Percentiles rank a stretch among this genome's conserved stretches.
phyloP scores from a whole-genome alignment of 1,140 invertebrate genomes.

The Eubasilissa regina region DNA sequence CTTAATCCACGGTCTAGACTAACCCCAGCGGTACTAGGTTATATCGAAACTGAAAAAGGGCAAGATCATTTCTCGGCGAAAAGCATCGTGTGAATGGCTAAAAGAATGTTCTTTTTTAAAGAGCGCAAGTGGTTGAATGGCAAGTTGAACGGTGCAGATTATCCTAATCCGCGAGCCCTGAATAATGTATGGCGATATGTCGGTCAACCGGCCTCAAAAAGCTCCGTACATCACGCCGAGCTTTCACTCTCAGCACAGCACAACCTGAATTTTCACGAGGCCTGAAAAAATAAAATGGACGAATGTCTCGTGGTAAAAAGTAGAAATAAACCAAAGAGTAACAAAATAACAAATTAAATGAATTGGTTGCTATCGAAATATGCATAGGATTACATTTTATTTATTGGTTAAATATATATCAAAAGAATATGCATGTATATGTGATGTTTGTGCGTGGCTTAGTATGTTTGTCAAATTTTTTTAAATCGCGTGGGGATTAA shows the following conservation, averaged over 20 bases:
- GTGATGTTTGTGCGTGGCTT: no score
- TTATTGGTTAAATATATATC: no score
- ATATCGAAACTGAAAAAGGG: not conserved
- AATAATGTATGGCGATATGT: constrained; percentile 25
- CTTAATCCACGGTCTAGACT: constrained; percentile 24
- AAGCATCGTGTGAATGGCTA: not conserved
- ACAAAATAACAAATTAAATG: no score
- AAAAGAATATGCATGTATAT: no score
- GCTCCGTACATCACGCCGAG: constrained; percentile 14
- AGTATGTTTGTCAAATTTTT: no score
- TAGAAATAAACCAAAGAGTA: no score
- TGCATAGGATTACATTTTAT: no score
- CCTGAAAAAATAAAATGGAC: constrained; percentile 4
- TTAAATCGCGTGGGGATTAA: no score
- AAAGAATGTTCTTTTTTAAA: not conserved
- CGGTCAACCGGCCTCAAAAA: constrained; percentile 17
- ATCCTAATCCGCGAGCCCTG: not conserved
- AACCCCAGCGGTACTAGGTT: not conserved
- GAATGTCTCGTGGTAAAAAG: no score
- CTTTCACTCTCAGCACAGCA: constrained; percentile 1
- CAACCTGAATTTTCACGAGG: not conserved
- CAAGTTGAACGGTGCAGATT: not conserved
- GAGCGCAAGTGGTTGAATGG: not conserved
- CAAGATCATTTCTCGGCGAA: not conserved
- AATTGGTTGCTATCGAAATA: no score